Evolutionary conservation across 2,797 vertebrate genomes (phyloP), one percentile per base, ranked within the genome.

Genomic region (Syngnathus acus): DNA sequence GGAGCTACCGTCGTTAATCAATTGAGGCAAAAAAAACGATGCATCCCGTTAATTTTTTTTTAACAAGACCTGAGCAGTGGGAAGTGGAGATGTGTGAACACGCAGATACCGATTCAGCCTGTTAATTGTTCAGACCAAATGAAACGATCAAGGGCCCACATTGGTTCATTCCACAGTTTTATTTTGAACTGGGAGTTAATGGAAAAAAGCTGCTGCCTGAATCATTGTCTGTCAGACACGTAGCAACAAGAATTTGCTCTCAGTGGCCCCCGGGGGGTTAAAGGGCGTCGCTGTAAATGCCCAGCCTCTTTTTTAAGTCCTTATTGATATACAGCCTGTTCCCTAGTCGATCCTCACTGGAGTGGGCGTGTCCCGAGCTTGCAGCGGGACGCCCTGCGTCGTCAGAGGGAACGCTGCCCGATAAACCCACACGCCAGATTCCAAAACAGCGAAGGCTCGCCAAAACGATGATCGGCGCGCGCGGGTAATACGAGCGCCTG

Each of bases 311-410:
- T 91, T 90, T 92, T 84, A 92, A 87, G 86, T 65, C 68, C 69
- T 87, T 87, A 92, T 88, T 89, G 89, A 90, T 90, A 82, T 90
- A 89, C 82, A 88, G 64, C 84, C 68, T 82, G 84, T 80, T 85
- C 82, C 83, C 85, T 81, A 76, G 82, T 68, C 76, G 68, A 64
- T 71, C 81, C 74, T 84, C 73, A 73, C 81, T 78, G 75, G 84
- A 84, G 77, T 65, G 67, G 71, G 69, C 75, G 74, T 62, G 68
- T 64, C 47, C 68, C 55, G 32, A 14, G 73, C 72, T 65, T 67
- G 78, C 61, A 43, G 68, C 69, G 70, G 77, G 78, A 75, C 51
- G 55, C 66, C 62, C 59, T 70, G 62, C 42, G 72, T 65, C 70
- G 65, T 77, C 38, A 74, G 67, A 19, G 77, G 77, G 77, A 68